Evolutionary conservation across 2,888 invertebrate species (phyloP).

Genomic region (Tenodera sinensis): DNA sequence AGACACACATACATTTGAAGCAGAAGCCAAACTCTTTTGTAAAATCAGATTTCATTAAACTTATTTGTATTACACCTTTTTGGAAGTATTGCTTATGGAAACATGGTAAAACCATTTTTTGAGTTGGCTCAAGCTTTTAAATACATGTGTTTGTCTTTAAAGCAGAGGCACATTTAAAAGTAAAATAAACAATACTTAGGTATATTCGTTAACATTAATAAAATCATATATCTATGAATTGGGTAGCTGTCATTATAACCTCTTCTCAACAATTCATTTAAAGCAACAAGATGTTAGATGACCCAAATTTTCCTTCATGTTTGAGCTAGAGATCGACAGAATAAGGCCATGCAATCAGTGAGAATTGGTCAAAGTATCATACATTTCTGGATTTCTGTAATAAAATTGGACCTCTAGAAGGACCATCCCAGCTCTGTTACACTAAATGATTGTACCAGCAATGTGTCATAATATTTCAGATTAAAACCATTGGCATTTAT

Average conservation of each 20-base stretch:
- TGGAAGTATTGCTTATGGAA: too few species aligned
- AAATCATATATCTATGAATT: not conserved
- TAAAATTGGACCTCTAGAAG: not conserved
- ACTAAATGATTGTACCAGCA: slow-evolving; percentile 29
- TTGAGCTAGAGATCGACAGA: not conserved
- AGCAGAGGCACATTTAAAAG: not conserved
- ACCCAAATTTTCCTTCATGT: not conserved
- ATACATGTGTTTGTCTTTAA: too few species aligned
- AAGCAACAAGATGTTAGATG: not conserved
- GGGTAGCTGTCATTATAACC: not conserved
- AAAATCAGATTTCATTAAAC: not conserved
- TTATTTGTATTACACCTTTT: not conserved
- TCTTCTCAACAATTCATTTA: not conserved
- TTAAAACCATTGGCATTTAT: not conserved
- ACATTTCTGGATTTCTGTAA: not conserved
- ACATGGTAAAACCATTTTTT: too few species aligned
- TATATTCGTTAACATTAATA: not conserved
- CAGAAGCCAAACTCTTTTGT: not conserved
- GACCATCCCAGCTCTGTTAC: not conserved
- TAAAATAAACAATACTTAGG: not conserved
- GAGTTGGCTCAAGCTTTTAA: too few species aligned
- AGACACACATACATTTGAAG: not conserved
- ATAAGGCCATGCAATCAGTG: not conserved
- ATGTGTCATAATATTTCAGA: not conserved
- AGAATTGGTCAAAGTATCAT: not conserved